Conservation (phyloP, 2,113 vertebrate genomes). For the Oreochromis tanganicae region DNA sequence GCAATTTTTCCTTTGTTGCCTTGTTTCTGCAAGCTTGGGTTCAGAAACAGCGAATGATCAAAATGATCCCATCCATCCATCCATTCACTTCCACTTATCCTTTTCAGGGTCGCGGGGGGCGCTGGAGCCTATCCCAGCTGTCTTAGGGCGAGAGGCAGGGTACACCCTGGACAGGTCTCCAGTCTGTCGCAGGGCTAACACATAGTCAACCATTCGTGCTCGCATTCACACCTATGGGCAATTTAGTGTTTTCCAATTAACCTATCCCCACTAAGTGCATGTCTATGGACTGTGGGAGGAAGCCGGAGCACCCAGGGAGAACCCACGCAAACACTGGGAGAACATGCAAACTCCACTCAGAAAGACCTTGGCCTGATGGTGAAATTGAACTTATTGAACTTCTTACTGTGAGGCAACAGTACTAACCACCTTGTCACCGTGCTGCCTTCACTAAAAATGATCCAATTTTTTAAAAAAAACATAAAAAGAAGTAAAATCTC, state of each 20-base stretch:
- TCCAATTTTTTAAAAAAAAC: not conserved
- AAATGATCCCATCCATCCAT: not conserved
- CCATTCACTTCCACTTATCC: not conserved
- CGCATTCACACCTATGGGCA: not conserved
- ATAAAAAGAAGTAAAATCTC: not conserved
- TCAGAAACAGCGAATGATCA: not conserved
- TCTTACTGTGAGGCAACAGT: not conserved
- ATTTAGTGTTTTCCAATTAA: not conserved
- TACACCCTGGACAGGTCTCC: not conserved
- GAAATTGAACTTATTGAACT: not conserved
- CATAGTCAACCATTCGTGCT: not conserved
- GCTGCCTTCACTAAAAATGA: not conserved
- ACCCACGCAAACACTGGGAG: not conserved
- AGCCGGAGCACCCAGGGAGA: not conserved
- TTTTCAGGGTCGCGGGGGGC: not conserved
- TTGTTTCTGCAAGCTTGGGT: not conserved
- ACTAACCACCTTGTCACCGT: not conserved
- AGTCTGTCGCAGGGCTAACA: not conserved
- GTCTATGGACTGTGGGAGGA: not conserved
- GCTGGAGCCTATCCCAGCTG: not conserved
- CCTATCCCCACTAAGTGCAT: not conserved
- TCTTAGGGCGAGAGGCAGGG: not conserved
- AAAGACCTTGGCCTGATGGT: fast-evolving
- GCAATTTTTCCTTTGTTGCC: not conserved
- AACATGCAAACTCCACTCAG: not conserved